Percentiles rank a stretch among this genome's conserved stretches.
Conservation (phyloP, 1,140 invertebrate species). For the Apis laboriosa region DNA sequence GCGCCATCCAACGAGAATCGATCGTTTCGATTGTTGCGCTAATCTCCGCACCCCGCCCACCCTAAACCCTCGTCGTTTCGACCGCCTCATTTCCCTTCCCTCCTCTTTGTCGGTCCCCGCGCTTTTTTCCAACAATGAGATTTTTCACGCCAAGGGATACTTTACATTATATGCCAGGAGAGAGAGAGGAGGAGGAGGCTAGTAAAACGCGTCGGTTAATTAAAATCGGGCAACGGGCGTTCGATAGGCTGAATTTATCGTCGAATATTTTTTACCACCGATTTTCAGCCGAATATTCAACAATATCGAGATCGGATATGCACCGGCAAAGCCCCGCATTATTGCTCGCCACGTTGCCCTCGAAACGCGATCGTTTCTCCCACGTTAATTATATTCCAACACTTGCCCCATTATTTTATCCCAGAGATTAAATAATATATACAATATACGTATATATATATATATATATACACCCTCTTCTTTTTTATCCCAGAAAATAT, state of each 20-base stretch:
- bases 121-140: slow-evolving; percentile 28
- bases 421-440: no score
- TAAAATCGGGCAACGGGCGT: slow-evolving; percentile 21
- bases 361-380: background rate
- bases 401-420: background rate
- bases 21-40: slow-evolving; percentile 28
- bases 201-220: slow-evolving; percentile 33
- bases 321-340: background rate
- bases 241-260: slow-evolving; percentile 16
- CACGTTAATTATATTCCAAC: background rate
- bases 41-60: background rate
- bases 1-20: slow-evolving; percentile 20
- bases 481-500: no score
- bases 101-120: background rate
- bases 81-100: background rate
- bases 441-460: no score
- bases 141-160: slow-evolving; percentile 7
- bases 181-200: background rate
- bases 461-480: no score
- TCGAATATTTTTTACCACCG: background rate
- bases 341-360: background rate
- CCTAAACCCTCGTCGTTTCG: background rate
- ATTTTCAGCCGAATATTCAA: background rate
- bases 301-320: background rate
- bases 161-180: background rate